Evolutionary conservation across 2,888 invertebrate genomes (phyloP), one percentile per base, ranked within the genome.

Genomic region (Merodon equestris): DNA sequence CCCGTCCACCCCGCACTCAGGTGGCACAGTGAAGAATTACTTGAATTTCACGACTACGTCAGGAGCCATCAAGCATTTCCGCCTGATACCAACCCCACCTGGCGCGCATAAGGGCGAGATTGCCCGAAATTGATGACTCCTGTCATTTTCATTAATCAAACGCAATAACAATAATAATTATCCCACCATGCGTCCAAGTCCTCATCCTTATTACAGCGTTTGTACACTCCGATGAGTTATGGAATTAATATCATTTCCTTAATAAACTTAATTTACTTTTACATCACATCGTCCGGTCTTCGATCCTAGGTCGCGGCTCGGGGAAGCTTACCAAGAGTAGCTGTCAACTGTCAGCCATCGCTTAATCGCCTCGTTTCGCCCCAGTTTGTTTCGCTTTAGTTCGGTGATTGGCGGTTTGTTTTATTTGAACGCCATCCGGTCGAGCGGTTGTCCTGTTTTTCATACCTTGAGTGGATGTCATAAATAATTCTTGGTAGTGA

Each of bases 111-210:
- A 7, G 27, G 27, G 3, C 27, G 27, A 27, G 27, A 27, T 7
- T 9, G 10, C 40, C 40, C 68, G 56, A 68, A 74, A 79, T 79
- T 70, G 74, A 79, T 79, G 79, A 73, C 50, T 60, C 36, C 40
- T 40, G 45, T 54, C 60, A 56, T 68, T 79, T 74, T 64, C 79
- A 79, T 79, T 79, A 79, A 79, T 79, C 79, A 79, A 74, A 64
- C 50, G 60, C 54, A 74, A 79, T 74, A 60, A 70, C 58, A 70
- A 70, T 68, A 68, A 66, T 71, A 68, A 77, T 77, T 72, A 77
- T 71, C 61, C 61, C 57, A 51, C 57, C 60, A 66, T 68, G 53
- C 27, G 57, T 68, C 48, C 67, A 63, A 63, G 61, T 67, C 66
- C 40, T 71, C 71, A 61, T 57, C 71, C 27, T 45, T 54, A 48